Conservation (phyloP, 2,888 invertebrate species). For the Dicranocentrus wangi region DNA sequence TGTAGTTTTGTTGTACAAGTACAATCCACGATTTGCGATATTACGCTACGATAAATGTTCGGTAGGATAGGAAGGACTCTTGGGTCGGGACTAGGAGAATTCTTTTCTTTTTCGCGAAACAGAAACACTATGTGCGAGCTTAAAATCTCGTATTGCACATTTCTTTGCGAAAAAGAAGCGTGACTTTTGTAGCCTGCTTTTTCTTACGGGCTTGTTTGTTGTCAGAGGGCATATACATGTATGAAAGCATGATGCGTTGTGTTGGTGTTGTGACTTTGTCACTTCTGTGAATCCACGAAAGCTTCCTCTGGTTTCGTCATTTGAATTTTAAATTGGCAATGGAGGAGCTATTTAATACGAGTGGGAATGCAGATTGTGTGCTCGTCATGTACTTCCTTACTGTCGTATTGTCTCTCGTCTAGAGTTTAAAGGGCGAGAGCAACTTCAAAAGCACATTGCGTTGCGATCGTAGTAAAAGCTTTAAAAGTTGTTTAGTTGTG, state of each 20-base stretch:
- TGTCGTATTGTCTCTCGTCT: background rate
- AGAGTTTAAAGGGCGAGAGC: background rate
- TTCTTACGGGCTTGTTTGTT: background rate
- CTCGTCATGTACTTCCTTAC: background rate
- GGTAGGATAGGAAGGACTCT: background rate
- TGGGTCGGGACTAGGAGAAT: conserved; percentile 4
- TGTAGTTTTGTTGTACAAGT: background rate
- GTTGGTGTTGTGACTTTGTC: conserved; percentile 29
- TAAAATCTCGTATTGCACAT: background rate
- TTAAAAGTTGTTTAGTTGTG: too few species aligned
- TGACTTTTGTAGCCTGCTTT: conserved; percentile 8
- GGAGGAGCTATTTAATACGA: background rate
- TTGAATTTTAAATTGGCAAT: conserved; percentile 20
- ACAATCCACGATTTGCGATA: too few species aligned
- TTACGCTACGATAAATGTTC: background rate
- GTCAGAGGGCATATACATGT: background rate
- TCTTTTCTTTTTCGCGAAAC: background rate
- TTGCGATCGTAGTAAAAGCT: too few species aligned
- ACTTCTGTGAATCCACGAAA: conserved; percentile 19
- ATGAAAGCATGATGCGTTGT: conserved; percentile 7
- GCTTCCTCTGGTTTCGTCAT: background rate
- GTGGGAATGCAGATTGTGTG: background rate
- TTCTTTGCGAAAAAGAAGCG: background rate
- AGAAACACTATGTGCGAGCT: background rate
- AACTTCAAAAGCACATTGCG: background rate